These are phyloP conservation scores for Choloepus hoffmanni DNA, from an alignment of 2,113 vertebrate genomes.

Conservation along the genomic window DNA sequence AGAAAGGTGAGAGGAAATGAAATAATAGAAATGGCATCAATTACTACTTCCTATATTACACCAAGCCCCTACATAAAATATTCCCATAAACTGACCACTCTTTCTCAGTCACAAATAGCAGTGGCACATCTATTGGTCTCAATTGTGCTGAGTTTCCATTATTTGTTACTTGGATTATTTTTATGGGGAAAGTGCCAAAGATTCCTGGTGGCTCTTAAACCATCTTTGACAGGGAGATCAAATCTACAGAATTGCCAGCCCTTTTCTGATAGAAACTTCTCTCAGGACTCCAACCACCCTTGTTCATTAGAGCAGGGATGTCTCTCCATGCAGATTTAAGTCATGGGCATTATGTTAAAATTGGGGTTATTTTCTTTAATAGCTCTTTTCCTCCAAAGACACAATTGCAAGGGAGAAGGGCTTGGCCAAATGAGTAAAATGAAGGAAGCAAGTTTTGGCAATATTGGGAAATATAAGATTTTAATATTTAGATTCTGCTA, in stretches of 20 bases:
- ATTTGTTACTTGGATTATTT: background rate
- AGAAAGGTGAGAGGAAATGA: background rate
- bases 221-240: background rate
- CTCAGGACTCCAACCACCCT: fast-evolving
- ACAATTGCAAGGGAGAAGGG: background rate
- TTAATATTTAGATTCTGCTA: background rate
- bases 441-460: background rate
- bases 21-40: background rate
- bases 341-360: background rate
- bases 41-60: background rate
- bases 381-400: background rate
- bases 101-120: background rate
- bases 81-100: background rate
- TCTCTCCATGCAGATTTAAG: background rate
- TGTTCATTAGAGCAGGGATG: background rate
- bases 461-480: background rate
- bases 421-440: background rate
- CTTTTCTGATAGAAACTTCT: background rate
- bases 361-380: background rate
- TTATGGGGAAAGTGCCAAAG: background rate
- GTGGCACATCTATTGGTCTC: background rate
- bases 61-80: background rate
- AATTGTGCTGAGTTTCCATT: background rate
- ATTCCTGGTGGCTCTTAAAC: background rate
- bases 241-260: fast-evolving